phyloP scores from a whole-genome alignment of 2,113 vertebrate genomes.

The Hymenochirus boettgeri region DNA sequence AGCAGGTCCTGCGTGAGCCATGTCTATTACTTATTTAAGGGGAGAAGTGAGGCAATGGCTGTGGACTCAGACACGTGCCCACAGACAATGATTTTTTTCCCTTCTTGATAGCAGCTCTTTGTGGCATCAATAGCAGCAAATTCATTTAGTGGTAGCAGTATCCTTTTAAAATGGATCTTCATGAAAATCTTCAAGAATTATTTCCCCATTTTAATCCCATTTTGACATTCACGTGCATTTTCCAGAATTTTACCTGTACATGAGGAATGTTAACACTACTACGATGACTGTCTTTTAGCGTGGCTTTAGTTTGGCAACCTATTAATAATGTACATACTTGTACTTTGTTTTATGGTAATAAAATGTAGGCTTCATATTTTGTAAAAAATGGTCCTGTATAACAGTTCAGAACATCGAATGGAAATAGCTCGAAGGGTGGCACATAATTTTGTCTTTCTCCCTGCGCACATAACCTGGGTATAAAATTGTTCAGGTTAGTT shows the following conservation, averaged over 20 bases:
- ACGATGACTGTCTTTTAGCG: slow-evolving; percentile 89
- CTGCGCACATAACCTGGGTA: too few relatives aligned
- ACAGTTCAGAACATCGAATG: slow-evolving; percentile 80
- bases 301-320: slow-evolving; percentile 81
- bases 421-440: slow-evolving; percentile 58
- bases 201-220: slow-evolving; percentile 65
- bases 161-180: too few relatives aligned
- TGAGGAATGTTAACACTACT: slow-evolving; percentile 70
- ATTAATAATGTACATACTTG: slow-evolving; percentile 96
- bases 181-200: too few relatives aligned
- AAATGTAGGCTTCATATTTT: slow-evolving; percentile 98
- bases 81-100: too few relatives aligned
- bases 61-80: too few relatives aligned
- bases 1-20: too few relatives aligned
- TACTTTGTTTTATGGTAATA: slow-evolving; percentile 95
- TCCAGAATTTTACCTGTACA: slow-evolving; percentile 59
- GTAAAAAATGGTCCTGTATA: slow-evolving; percentile 94
- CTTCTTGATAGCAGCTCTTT: too few relatives aligned
- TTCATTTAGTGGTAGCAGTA: too few relatives aligned
- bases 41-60: too few relatives aligned
- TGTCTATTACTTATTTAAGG: too few relatives aligned
- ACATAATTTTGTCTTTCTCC: neutral
- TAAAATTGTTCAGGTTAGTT: too few relatives aligned
- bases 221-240: slow-evolving; percentile 62
- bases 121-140: too few relatives aligned